Evolutionary conservation across 2,113 vertebrate species (phyloP).

Genomic region (Gobiocypris rarus): DNA sequence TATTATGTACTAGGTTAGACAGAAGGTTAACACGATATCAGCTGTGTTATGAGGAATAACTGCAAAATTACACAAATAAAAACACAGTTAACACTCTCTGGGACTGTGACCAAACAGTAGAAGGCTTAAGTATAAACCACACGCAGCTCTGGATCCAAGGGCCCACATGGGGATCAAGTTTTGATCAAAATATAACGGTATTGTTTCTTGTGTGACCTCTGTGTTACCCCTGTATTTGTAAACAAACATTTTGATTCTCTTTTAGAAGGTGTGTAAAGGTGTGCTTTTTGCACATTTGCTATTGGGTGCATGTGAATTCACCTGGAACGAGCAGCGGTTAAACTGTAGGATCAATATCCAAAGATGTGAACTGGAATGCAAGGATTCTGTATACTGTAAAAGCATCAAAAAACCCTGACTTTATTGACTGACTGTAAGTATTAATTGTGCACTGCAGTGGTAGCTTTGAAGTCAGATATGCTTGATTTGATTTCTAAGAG

Average conservation of each 20-base stretch:
- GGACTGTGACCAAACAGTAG: neutral
- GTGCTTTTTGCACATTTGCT: conserved; percentile 37
- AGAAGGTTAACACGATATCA: neutral
- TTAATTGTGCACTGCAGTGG: neutral
- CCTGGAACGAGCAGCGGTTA: neutral
- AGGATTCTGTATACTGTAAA: neutral
- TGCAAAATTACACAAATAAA: neutral
- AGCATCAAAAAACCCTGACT: too few relatives aligned
- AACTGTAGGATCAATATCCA: conserved; percentile 14
- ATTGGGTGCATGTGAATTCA: conserved; percentile 17
- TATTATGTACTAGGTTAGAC: neutral
- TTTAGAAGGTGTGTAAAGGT: conserved; percentile 32
- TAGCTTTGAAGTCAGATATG: conserved; percentile 16
- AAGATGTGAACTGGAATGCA: neutral
- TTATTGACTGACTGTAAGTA: neutral
- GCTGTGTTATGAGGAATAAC: neutral
- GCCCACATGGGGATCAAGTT: neutral
- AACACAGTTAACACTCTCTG: neutral
- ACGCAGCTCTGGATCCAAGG: neutral
- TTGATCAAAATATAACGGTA: neutral
- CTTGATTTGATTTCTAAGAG: neutral
- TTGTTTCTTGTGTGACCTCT: neutral
- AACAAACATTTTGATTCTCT: neutral
- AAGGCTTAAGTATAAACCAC: neutral
- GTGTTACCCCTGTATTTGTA: neutral